Evolutionary conservation across 2,113 vertebrate genomes (phyloP).

Genomic region (Procapra przewalskii): DNA sequence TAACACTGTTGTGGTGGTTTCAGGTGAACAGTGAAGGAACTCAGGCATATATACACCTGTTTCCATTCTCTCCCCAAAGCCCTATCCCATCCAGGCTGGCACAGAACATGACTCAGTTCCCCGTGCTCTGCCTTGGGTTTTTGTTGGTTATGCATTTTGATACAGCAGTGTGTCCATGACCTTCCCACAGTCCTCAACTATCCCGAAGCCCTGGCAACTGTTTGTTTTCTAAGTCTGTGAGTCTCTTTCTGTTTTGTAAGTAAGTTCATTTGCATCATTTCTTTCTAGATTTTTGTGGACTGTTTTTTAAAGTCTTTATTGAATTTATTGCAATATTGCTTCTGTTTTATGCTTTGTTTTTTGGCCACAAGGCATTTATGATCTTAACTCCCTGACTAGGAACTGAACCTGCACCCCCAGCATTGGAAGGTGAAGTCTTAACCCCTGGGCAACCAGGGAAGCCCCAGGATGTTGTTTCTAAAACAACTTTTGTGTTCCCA

Average conservation of each 20-base stretch:
- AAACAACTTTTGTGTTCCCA: not conserved
- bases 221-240: not conserved
- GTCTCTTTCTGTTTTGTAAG: not conserved
- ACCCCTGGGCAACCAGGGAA: not conserved
- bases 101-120: not conserved
- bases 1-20: not conserved
- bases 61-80: not conserved
- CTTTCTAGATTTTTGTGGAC: not conserved
- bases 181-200: not conserved
- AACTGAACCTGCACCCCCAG: not conserved
- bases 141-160: not conserved
- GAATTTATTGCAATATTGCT: not conserved
- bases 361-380: not conserved
- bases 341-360: not conserved
- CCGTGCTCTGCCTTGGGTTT: not conserved
- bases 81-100: not conserved
- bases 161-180: not conserved
- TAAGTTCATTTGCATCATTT: not conserved
- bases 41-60: not conserved
- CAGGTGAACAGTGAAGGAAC: not conserved
- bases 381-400: not conserved
- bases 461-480: not conserved
- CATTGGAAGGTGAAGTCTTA: not conserved
- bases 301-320: not conserved
- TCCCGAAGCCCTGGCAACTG: accelerated